These are phyloP conservation scores for Trogon surrucura DNA, from an alignment of 2,113 vertebrate genomes.

Conservation along the genomic window DNA sequence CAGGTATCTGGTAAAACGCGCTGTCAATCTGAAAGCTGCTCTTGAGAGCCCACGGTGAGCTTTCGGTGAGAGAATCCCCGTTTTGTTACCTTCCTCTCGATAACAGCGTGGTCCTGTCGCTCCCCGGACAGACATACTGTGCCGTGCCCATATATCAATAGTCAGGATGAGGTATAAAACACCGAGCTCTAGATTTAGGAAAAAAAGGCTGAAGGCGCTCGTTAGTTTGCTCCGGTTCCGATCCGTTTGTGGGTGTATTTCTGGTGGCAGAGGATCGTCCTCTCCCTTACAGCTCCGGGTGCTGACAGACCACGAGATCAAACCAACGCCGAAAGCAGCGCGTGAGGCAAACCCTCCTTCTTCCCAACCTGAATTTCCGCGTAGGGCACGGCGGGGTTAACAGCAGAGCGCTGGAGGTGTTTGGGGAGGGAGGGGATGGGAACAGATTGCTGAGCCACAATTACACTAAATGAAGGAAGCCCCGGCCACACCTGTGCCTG, in stretches of 20 bases:
- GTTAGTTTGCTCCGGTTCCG: background rate
- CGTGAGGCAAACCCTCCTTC: background rate
- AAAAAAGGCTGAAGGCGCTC: background rate
- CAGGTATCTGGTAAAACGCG: background rate
- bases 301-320: background rate
- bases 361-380: background rate
- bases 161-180: background rate
- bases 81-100: background rate
- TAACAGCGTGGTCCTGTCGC: fast-evolving
- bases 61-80: background rate
- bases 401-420: background rate
- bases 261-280: fast-evolving
- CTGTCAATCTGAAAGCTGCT: background rate
- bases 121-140: background rate
- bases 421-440: background rate
- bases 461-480: constrained; percentile 69
- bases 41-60: background rate
- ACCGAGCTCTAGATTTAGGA: background rate
- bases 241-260: background rate
- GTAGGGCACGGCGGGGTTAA: constrained; percentile 47
- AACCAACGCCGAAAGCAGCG: background rate
- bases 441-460: constrained; percentile 69
- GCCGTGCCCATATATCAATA: fast-evolving
- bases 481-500: constrained; percentile 72
- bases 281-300: background rate